These are phyloP conservation scores for Musca domestica DNA, from an alignment of 1,140 invertebrate species.

Conservation along the genomic window DNA sequence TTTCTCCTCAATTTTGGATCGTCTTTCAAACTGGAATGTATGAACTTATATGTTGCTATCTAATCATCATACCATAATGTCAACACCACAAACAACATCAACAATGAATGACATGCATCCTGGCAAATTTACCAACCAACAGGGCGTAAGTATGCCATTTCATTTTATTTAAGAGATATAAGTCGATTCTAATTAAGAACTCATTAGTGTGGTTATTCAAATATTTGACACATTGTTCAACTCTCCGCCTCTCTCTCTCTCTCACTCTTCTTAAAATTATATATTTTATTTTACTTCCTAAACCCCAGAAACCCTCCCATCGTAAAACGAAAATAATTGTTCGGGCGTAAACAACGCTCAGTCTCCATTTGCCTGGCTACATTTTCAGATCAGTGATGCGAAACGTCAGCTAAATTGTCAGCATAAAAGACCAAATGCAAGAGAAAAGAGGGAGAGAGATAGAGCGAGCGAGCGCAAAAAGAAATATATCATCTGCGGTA, in stretches of 20 bases:
- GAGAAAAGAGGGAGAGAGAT: neutral
- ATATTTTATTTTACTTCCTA: neutral
- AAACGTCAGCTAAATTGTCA: slow-evolving; percentile 22
- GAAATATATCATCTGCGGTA: no score
- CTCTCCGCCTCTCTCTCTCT: no score
- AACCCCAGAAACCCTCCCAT: neutral
- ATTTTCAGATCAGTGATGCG: slow-evolving; percentile 3
- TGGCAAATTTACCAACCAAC: neutral
- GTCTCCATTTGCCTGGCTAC: neutral
- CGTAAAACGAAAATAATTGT: neutral
- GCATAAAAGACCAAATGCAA: neutral
- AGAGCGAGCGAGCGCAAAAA: neutral
- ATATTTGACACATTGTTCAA: no score
- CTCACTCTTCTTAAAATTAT: no score
- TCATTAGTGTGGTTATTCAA: slow-evolving; percentile 15
- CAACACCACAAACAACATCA: neutral
- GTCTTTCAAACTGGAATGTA: neutral
- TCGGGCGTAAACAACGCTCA: slow-evolving; percentile 7
- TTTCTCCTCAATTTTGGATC: neutral
- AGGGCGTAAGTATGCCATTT: slow-evolving; percentile 24
- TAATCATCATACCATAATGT: neutral
- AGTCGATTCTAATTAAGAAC: slow-evolving; percentile 17
- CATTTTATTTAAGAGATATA: slow-evolving; percentile 13
- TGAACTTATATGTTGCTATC: neutral
- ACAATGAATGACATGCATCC: neutral